Conservation (phyloP, 37 sponge, comb jelly and placozoan species). For the Halichondria panicea region DNA sequence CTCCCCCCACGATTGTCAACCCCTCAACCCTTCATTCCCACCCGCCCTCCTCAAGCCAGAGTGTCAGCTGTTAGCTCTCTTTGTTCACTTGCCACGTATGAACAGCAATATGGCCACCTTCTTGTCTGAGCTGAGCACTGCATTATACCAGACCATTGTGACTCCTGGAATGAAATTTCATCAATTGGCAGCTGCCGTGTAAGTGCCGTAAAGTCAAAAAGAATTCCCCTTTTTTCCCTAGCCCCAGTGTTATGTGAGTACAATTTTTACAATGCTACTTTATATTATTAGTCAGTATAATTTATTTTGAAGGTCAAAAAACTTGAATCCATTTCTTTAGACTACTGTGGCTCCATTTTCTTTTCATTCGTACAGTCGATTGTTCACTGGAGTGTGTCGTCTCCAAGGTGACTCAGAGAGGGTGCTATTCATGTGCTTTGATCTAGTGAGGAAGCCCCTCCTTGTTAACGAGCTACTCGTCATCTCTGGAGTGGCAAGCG, state of each 20-base stretch:
- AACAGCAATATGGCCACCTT: slow-evolving; percentile 4
- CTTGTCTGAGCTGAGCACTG: slow-evolving; percentile 17
- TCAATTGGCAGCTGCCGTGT: slow-evolving; percentile 32
- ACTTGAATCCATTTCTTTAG: too few species aligned
- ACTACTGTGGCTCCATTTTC: too few species aligned
- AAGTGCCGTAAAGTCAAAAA: slow-evolving; percentile 7
- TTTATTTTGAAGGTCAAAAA: too few species aligned
- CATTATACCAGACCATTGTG: slow-evolving; percentile 33
- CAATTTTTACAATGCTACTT: not conserved
- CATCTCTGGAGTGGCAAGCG: slow-evolving; percentile 20
- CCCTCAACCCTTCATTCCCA: slow-evolving; percentile 21
- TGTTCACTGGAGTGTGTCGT: slow-evolving; percentile 54
- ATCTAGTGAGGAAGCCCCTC: slow-evolving; percentile 54
- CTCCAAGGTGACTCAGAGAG: slow-evolving; percentile 43
- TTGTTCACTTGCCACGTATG: slow-evolving; percentile 23
- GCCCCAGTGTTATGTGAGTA: too few species aligned
- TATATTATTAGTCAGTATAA: not conserved
- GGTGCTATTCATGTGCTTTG: slow-evolving; percentile 38
- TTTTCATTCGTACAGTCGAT: slow-evolving; percentile 21
- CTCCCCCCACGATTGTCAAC: not conserved
- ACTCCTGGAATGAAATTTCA: slow-evolving; percentile 37
- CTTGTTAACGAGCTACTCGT: slow-evolving; percentile 17
- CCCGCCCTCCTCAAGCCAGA: slow-evolving; percentile 62
- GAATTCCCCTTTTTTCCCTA: too few species aligned
- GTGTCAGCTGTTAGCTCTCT: slow-evolving; percentile 55